Base-by-base conservation (phyloP, 2,888 invertebrate species). In the Sinohyriopsis cumingii region DNA sequence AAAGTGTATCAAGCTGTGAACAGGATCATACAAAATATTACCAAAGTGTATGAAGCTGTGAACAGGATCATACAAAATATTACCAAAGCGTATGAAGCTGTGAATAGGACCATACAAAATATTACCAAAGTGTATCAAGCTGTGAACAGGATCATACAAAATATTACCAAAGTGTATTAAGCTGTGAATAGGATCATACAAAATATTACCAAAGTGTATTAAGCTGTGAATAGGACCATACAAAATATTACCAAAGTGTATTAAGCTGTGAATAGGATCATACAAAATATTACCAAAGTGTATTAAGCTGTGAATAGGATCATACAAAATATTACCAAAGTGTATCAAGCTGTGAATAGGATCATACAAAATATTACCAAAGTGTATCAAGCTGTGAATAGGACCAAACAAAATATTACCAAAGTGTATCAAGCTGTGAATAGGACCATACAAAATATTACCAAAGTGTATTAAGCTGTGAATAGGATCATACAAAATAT, bases 321-420 rank as follows among this genome's bases (percentile, higher is more conserved):
- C 45, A 45, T 45, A 45, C 45, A 45, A 45, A 45, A 45, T 45
- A 45, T 12, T 12, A 45, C 15, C 9, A 45, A 33, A 70, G 68
- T 20, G 65, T 59, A 24, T 53, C 55, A n/a, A 68, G 59, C 68
- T 67, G 63, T 28, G 24, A 71, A 63, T 45, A 45, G 3, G 45
- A 45, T 45, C 45, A 45, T 45, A 45, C 45, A 45, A 45, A 45
- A 45, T 45, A 45, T 12, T 12, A 45, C 15, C 9, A 45, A 33
- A 70, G 68, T 20, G 65, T 59, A 24, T 53, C 55, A n/a, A 68
- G 59, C 68, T 67, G 63, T 28, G 24, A 71, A 63, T 45, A 45
- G 3, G 45, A 45, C 15, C 45, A 45, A 15, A 45, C 45, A 45
- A 45, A 45, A 45, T 45, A 45, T 12, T 12, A 45, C 15, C 9